Evolutionary conservation across 2,888 invertebrate species (phyloP), one percentile per base, ranked within the genome.

Genomic region (Baronia brevicornis): DNA sequence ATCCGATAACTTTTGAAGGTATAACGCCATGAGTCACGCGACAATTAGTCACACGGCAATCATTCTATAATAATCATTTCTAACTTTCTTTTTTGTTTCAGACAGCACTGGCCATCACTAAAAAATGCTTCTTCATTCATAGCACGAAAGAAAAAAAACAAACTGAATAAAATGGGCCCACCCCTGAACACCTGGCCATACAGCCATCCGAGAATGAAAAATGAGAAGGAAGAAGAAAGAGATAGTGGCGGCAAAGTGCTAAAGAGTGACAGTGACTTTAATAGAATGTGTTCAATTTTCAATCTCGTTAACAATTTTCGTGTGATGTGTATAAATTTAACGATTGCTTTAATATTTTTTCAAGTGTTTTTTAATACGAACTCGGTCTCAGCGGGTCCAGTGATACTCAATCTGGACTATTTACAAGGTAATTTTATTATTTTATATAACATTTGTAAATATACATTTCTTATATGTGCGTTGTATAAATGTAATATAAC

Each of bases 381-480:
- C 38, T 56, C 50, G 10, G 82, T 70, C 6, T 49, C 48, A 10
- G 82, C 77, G 1, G 77, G 78, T 0, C 82, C 82, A 2, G 79
- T 84, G 18, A 46, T 79, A 40, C 45, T 82, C 6, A 78, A 68
- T 44, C 48, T 80, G 74, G 74, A 78, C 52, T 78, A 82, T 59
- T 60, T 72, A 36, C 82, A 80, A 70, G 82, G 82, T 84, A 57
- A 63, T 46, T 25, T 4, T 18, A n/a, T n/a, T n/a, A n/a, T n/a
- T n/a, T n/a, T n/a, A n/a, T n/a, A n/a, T n/a, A n/a, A n/a, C n/a
- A n/a, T n/a, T n/a, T n/a, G n/a, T n/a, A n/a, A n/a, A n/a, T n/a
- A n/a, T n/a, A n/a, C n/a, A n/a, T n/a, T n/a, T n/a, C n/a, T n/a
- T n/a, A n/a, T n/a, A n/a, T n/a, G n/a, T n/a, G n/a, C n/a, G n/a